phyloP scores from a whole-genome alignment of 2,113 vertebrate genomes.

The Macquaria ambigua region DNA sequence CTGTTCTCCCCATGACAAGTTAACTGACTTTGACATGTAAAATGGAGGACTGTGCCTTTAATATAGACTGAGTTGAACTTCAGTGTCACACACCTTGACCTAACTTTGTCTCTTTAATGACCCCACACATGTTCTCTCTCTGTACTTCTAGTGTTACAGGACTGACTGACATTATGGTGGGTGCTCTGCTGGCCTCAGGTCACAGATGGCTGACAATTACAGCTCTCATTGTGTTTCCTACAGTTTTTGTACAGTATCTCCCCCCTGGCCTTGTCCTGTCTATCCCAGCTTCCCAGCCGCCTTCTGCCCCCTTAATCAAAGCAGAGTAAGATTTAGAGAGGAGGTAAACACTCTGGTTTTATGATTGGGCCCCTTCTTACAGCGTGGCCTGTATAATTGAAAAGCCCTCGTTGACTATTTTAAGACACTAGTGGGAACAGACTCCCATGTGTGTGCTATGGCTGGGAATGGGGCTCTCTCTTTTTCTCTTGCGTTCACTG shows the following conservation, averaged over 20 bases:
- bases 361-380: conserved; percentile 82
- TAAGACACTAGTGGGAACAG: conserved; percentile 83
- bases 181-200: conserved; percentile 56
- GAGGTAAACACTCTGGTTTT: conserved; percentile 84
- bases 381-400: conserved; percentile 82
- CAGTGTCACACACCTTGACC: conserved; percentile 47
- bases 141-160: conserved; percentile 48
- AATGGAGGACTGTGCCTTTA: conserved; percentile 12
- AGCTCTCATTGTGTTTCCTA: conserved; percentile 69
- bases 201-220: conserved; percentile 70
- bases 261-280: conserved; percentile 35
- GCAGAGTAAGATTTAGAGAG: conserved; percentile 79
- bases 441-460: conserved; percentile 68
- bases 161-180: conserved; percentile 41
- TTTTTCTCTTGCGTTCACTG: conserved; percentile 48
- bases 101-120: conserved; percentile 44
- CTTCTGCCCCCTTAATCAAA: conserved; percentile 77
- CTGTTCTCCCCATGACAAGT: background rate
- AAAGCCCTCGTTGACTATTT: conserved; percentile 84
- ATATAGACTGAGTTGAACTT: conserved; percentile 18
- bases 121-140: conserved; percentile 40
- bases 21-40: conserved; percentile 10
- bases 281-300: conserved; percentile 52
- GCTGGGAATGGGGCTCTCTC: conserved; percentile 71
- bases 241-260: conserved; percentile 36